Evolutionary conservation across 2,113 vertebrate genomes (phyloP).

Genomic region (Lagenorhynchus albirostris): DNA sequence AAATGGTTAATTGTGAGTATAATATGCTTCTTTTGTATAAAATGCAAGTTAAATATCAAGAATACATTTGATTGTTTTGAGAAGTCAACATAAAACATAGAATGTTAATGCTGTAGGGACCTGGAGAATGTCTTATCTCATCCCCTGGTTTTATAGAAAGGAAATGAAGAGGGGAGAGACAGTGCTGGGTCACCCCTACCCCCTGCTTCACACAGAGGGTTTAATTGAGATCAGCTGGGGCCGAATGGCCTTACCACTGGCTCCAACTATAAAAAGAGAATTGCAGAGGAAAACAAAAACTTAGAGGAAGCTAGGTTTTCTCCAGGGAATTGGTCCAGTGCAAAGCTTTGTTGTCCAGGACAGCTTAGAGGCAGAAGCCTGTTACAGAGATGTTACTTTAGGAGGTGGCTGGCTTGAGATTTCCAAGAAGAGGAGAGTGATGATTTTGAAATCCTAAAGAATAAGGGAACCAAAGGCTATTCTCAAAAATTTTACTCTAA

Average conservation of each 20-base stretch:
- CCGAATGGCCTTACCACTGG: background rate
- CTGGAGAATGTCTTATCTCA: background rate
- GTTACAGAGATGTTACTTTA: background rate
- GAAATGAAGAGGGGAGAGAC: background rate
- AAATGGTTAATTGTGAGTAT: background rate
- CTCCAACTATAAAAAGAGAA: conserved; percentile 28
- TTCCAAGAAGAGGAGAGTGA: background rate
- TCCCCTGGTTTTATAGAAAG: background rate
- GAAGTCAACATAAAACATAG: background rate
- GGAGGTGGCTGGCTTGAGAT: background rate
- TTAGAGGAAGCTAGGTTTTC: background rate
- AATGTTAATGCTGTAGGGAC: background rate
- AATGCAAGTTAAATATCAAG: background rate
- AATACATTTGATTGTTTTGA: background rate
- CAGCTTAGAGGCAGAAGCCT: background rate
- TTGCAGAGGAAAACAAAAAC: conserved; percentile 29
- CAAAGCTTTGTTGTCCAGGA: background rate
- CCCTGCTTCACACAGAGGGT: background rate
- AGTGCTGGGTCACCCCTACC: background rate
- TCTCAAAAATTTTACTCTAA: background rate
- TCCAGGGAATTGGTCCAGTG: background rate
- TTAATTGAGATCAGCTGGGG: conserved; percentile 44
- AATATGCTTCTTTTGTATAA: background rate
- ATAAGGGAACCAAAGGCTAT: background rate
- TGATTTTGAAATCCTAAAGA: background rate